These are phyloP conservation scores for Clarias batrachus DNA, from an alignment of 2,113 vertebrate genomes.

Conservation along the genomic window DNA sequence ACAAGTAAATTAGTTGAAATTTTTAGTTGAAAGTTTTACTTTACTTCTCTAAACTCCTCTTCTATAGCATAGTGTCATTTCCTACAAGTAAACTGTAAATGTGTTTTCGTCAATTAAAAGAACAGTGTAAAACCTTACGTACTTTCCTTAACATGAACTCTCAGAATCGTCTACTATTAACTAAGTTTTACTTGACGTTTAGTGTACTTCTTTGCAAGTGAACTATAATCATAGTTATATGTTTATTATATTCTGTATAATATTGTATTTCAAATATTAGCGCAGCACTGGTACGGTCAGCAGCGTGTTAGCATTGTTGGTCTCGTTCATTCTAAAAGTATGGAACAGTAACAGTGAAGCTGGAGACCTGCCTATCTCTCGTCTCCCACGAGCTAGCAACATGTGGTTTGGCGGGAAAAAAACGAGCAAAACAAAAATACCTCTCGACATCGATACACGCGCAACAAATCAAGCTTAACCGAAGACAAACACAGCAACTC, in stretches of 20 bases:
- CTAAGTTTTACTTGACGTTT: too few relatives aligned
- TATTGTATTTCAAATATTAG: background rate
- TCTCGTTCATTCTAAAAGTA: constrained; percentile 58
- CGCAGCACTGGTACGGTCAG: background rate
- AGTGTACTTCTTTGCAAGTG: background rate
- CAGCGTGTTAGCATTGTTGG: constrained; percentile 48
- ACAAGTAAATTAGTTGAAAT: background rate
- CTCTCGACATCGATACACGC: constrained; percentile 52
- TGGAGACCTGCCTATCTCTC: constrained; percentile 57
- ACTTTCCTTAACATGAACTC: too few relatives aligned
- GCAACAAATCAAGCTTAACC: constrained; percentile 56
- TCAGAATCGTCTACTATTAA: too few relatives aligned
- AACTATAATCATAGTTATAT: background rate
- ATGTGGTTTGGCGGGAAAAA: constrained; percentile 38
- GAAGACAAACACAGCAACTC: constrained; percentile 65
- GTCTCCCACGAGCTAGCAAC: constrained; percentile 41
- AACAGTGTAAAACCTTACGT: too few relatives aligned
- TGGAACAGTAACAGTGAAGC: constrained; percentile 61
- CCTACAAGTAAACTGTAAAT: background rate
- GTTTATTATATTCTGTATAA: too few relatives aligned
- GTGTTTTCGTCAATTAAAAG: background rate
- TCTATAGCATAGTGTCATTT: background rate
- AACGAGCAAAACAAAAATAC: background rate
- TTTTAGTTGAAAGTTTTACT: too few relatives aligned
- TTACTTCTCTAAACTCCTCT: too few relatives aligned